phyloP scores from a whole-genome alignment of 1,140 invertebrate genomes.

The Tetragonula clypearis region DNA sequence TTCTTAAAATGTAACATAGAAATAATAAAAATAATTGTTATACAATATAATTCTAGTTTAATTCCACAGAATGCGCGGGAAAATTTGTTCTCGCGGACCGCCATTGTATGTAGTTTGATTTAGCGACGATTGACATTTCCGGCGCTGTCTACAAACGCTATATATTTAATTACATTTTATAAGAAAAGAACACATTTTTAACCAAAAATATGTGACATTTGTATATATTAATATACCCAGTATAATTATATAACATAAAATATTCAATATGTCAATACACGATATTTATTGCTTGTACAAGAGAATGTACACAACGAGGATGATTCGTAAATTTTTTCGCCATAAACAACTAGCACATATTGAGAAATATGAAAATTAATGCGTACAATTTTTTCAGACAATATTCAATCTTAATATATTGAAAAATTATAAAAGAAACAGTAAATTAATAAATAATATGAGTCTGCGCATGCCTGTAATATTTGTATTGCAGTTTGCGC shows the following conservation, averaged over 20 bases:
- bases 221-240: background rate
- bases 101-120: slow-evolving; percentile 7
- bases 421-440: background rate
- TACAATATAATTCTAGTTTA: background rate
- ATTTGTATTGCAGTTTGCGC: slow-evolving; percentile 37
- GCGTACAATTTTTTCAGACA: background rate
- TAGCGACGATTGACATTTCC: slow-evolving; percentile 20
- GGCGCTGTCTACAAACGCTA: slow-evolving; percentile 5
- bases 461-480: slow-evolving; percentile 35
- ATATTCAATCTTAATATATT: background rate
- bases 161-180: background rate
- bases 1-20: background rate
- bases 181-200: background rate
- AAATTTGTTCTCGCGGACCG: no score
- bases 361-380: background rate
- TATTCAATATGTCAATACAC: background rate
- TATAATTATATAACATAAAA: background rate
- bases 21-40: background rate
- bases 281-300: background rate
- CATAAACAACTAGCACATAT: background rate
- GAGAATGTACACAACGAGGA: background rate
- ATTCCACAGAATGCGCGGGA: background rate
- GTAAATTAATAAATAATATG: slow-evolving; percentile 7
- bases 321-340: background rate
- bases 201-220: background rate